Evolutionary conservation across 2,797 vertebrate genomes (phyloP), one percentile per base, ranked within the genome.

Genomic region (Natrix natrix): DNA sequence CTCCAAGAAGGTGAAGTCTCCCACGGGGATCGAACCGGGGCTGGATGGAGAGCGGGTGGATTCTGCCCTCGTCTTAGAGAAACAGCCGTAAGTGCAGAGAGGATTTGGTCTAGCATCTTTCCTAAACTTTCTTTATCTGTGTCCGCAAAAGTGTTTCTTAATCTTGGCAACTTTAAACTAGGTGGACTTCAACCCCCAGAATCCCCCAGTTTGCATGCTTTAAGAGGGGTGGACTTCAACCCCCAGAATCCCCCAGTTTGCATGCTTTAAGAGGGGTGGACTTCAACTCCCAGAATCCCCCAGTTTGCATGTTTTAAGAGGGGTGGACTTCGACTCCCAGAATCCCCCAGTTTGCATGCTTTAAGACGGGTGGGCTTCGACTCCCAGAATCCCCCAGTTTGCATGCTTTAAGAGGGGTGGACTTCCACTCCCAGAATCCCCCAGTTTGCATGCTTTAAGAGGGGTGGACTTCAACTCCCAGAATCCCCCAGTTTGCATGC

Each of bases 51-150:
- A 97, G 88, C 98, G 97, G 57, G 98, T 99, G 96, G 99, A 99
- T 94, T 98, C 98, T 0, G 97, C 96, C 32, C 94, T 99, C 93
- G 97, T 98, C 0, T 96, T 99, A 97, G 99, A 99, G 95, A 99
- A 99, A 95, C 99, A 99, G 96, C 99, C 98, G 99, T 99, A 96
- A 97, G 93, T 5, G 5, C 48, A 48, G 48, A 48, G 48, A 37
- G 74, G 8, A 43, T 78, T 6, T 22, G 17, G 32, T 17, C 32
- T 78, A 4, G 32, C 69, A 11, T 78, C 74, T 17, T 11, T 22
- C 20, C 20, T 8, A 24, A 83, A 43, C 5, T 4, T 78, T 43
- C 4, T 4, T 17, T 10, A 5, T 88, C 24, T 20, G n/a, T 24
- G 24, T 7, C 13, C 43, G 28, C 11, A 28, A 63, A 59, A 28